A percentile compares a stretch with the other conserved stretches of the same genome.
These are phyloP conservation scores for Gambusia holbrooki DNA, from an alignment of 2,113 vertebrate genomes.

Conservation along the genomic window DNA sequence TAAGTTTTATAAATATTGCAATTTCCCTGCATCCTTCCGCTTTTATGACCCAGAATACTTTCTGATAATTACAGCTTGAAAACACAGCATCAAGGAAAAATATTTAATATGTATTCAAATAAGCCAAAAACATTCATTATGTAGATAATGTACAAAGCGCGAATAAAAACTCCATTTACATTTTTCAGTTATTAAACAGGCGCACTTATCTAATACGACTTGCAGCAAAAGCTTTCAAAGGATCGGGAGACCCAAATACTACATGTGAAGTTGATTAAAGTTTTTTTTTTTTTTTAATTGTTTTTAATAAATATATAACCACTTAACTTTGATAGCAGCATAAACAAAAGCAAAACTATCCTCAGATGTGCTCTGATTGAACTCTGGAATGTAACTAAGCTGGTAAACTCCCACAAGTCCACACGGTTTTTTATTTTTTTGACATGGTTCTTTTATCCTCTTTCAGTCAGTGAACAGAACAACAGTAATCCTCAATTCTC, in stretches of 20 bases:
- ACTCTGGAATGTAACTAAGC: conserved; percentile 33
- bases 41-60: conserved; percentile 19
- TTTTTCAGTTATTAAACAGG: conserved; percentile 57
- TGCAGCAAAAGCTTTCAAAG: conserved; percentile 34
- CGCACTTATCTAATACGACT: conserved; percentile 46
- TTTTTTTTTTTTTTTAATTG: not conserved
- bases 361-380: conserved; percentile 17
- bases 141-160: conserved; percentile 63
- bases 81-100: conserved; percentile 30
- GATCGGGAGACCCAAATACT: conserved; percentile 28
- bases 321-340: conserved; percentile 34
- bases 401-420: conserved; percentile 10
- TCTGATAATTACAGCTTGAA: conserved; percentile 37
- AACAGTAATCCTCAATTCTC: conserved; percentile 45
- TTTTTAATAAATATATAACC: conserved; percentile 37
- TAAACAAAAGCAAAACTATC: conserved; percentile 46
- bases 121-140: conserved; percentile 62
- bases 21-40: conserved; percentile 13
- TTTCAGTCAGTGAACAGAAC: conserved; percentile 26
- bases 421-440: not conserved
- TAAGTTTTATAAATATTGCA: conserved; percentile 36
- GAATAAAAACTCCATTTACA: conserved; percentile 63
- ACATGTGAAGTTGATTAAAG: conserved; percentile 31
- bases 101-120: conserved; percentile 62
- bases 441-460: conserved; percentile 22